phyloP scores from a whole-genome alignment of 1,140 invertebrate species.

The Drosophila bifasciata region DNA sequence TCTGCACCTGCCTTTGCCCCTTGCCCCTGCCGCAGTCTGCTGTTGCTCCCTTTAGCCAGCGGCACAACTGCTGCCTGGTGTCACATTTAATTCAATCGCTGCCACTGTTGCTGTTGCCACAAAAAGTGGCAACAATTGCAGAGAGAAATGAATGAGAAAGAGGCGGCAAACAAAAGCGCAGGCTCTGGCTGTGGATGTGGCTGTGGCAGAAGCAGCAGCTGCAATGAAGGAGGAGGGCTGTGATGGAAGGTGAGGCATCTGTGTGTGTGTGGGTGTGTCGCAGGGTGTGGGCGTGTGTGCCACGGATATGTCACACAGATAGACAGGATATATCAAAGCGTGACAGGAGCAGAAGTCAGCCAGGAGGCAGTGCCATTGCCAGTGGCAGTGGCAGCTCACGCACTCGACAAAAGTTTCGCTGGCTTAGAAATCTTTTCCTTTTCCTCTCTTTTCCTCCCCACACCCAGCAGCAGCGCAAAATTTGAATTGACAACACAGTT shows the following conservation, averaged over 20 bases:
- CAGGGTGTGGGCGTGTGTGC: conserved; percentile 24
- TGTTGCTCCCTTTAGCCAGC: too few relatives aligned
- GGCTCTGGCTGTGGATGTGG: neutral
- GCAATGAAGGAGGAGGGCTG: neutral
- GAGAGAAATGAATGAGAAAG: conserved; percentile 44
- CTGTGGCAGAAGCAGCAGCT: conserved; percentile 7
- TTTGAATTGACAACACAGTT: conserved; percentile 78
- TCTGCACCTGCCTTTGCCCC: too few relatives aligned
- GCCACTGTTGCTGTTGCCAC: conserved; percentile 11
- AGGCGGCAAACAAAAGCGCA: conserved; percentile 56
- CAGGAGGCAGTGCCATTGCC: conserved; percentile 15
- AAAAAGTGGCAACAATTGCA: conserved; percentile 63
- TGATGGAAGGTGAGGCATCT: too few relatives aligned
- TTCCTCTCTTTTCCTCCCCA: neutral
- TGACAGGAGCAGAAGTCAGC: conserved; percentile 60
- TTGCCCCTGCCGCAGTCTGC: too few relatives aligned
- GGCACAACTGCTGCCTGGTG: conserved; percentile 44
- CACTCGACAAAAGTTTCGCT: conserved; percentile 60
- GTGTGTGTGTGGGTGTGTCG: neutral
- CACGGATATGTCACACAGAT: conserved; percentile 67
- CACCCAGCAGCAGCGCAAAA: conserved; percentile 38
- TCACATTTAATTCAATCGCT: conserved; percentile 75
- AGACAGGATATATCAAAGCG: conserved; percentile 72
- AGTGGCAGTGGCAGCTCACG: conserved; percentile 37
- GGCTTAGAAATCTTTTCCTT: conserved; percentile 36